Percentiles rank a stretch among this genome's conserved stretches.
These are phyloP conservation scores for Montipora sp. DNA, from an alignment of 64 coral and sea anemone species.

Conservation along the genomic window DNA sequence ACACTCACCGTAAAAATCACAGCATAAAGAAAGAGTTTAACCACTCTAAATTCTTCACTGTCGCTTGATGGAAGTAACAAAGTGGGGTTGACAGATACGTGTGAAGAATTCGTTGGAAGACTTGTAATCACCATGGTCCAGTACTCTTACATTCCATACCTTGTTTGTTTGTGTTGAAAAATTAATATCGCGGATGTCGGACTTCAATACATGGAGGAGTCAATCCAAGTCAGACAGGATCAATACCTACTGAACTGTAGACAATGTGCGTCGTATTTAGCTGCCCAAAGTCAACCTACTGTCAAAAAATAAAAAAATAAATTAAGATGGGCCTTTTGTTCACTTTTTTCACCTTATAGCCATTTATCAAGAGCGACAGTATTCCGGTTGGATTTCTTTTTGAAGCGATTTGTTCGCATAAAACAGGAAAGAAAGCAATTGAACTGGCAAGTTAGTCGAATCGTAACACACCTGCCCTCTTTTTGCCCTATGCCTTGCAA, in stretches of 20 bases:
- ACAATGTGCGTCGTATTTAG: neutral
- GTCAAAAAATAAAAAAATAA: neutral
- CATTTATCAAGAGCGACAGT: no score
- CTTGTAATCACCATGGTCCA: neutral
- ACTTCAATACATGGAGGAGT: neutral
- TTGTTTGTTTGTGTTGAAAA: neutral
- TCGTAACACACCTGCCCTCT: no score
- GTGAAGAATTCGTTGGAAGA: neutral
- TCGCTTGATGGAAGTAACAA: neutral
- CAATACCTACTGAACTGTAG: neutral
- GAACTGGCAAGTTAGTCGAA: no score
- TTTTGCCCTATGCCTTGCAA: no score
- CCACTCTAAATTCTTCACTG: neutral
- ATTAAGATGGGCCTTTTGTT: neutral
- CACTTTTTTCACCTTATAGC: no score
- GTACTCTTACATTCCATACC: neutral
- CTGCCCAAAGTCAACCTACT: neutral
- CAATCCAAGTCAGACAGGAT: neutral
- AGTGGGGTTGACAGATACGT: neutral
- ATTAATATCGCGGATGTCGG: neutral
- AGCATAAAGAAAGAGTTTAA: slow-evolving; percentile 18
- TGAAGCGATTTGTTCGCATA: no score
- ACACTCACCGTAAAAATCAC: slow-evolving; percentile 11
- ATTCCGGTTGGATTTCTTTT: no score
- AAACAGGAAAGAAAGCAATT: no score